Base-by-base conservation (phyloP, 2,113 vertebrate genomes). In the Garra rufa region DNA sequence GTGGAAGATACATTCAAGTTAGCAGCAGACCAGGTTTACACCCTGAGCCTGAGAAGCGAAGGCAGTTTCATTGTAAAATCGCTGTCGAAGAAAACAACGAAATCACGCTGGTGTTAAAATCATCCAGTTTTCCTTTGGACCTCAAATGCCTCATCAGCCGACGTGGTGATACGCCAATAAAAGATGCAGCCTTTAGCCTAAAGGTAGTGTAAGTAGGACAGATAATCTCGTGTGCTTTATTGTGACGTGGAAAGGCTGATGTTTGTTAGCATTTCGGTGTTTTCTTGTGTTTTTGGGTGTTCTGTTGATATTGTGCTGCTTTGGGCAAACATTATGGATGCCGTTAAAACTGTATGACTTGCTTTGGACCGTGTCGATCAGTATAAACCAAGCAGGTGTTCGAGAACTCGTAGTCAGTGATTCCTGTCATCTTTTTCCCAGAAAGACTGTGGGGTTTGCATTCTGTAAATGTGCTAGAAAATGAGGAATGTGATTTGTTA, bases 1-100 rank as follows among this genome's bases (percentile, higher is more conserved):
- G 90, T 94, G 92, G 89, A 92, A 92, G 91, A 92, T 91, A 79
- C 89, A 87, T 86, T 82, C 88, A 87, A 91, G 89, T 90, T 88
- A 85, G 85, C 82, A 89, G 73, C 85, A 81, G 87, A 86, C 88
- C 85, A 85, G 73, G 83, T 87, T 86, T 85, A 85, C 71, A 87
- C 76, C 71, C 34, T 26, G 87, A 88, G 85, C 76, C 83, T 85
- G 76, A 90, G 84, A 74, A 83, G 82, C 13, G 24, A 83, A 82
- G 83, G 76, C 77, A 77, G 85, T 84, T 86, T 86, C 76, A 70
- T 76, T 17, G 43, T 83, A 83, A 76, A 70, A 50, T 87, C 84
- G 76, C 75, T 78, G 82, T 85, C 30, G 19, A 87, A 52, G 82
- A 76, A 82, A 85, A 87, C 65, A 78, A 63, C 28, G 9, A 59